Conservation (phyloP, 2,113 vertebrate genomes). For the Oxyruncus cristatus region DNA sequence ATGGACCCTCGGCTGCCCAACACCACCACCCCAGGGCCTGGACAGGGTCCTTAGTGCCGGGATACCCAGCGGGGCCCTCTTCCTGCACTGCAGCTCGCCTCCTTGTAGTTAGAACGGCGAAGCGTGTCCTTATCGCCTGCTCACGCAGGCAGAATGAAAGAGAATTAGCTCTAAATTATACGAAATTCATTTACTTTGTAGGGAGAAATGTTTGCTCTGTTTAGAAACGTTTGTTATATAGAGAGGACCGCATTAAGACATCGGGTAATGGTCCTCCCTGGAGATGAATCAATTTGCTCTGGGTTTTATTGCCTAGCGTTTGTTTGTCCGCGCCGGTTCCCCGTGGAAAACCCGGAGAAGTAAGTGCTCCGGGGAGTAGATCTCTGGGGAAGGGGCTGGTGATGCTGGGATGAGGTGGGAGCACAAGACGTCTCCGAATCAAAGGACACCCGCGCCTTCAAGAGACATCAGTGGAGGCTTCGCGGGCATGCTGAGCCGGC, state of each 20-base stretch:
- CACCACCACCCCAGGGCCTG: fast-evolving
- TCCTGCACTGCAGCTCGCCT: constrained; percentile 6
- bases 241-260: constrained; percentile 71
- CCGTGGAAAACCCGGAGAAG: constrained; percentile 20
- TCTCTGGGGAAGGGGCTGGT: neutral
- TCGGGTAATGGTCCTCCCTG: constrained; percentile 71
- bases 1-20: fast-evolving
- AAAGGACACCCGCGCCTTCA: neutral
- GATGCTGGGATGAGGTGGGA: neutral
- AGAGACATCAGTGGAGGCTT: neutral
- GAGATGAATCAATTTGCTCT: constrained; percentile 76
- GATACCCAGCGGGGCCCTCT: constrained; percentile 5
- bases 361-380: neutral
- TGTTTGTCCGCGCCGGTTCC: constrained; percentile 50
- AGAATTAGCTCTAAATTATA: constrained; percentile 79
- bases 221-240: constrained; percentile 51
- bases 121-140: constrained; percentile 73
- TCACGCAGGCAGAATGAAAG: constrained; percentile 75
- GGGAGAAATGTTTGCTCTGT: constrained; percentile 72
- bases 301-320: constrained; percentile 72
- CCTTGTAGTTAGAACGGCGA: constrained; percentile 59
- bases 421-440: neutral
- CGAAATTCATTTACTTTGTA: constrained; percentile 78
- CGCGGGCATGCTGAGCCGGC: neutral
- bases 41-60: neutral